A percentile compares a stretch with the other conserved stretches of the same genome.
Evolutionary conservation across 2,888 invertebrate genomes (phyloP).

Genomic region (Gari tellinella): DNA sequence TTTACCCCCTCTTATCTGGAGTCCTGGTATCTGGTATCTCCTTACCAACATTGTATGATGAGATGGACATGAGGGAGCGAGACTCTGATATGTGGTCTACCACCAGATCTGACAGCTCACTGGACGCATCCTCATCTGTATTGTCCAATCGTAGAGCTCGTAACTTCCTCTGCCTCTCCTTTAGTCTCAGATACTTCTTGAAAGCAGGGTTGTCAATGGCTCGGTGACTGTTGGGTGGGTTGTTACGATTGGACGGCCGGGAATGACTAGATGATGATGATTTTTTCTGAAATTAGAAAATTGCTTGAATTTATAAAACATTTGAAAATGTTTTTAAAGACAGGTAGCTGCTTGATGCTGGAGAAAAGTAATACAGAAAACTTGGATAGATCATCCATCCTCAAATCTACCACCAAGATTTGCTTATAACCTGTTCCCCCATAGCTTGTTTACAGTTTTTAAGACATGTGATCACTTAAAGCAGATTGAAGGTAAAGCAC

Average conservation of each 20-base stretch:
- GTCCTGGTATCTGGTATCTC: no score
- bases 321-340: no score
- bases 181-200: slow-evolving; percentile 78
- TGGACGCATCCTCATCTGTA: slow-evolving; percentile 63
- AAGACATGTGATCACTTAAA: no score
- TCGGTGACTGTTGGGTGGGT: slow-evolving; percentile 13
- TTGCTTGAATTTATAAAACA: no score
- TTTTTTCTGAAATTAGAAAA: slow-evolving; percentile 2
- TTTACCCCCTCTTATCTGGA: no score
- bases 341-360: no score
- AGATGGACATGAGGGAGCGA: slow-evolving; percentile 72
- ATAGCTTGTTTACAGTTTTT: no score
- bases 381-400: no score
- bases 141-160: slow-evolving; percentile 69
- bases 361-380: no score
- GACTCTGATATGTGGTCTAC: slow-evolving; percentile 68
- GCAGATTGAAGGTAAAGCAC: no score
- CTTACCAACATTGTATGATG: slow-evolving; percentile 76
- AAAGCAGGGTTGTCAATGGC: slow-evolving; percentile 70
- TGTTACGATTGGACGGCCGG: slow-evolving; percentile 39
- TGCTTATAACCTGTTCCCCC: no score
- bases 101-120: slow-evolving; percentile 59
- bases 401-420: no score
- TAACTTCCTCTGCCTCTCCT: slow-evolving; percentile 78
- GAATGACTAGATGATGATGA: slow-evolving; percentile 28